Conservation (phyloP, 2,113 vertebrate genomes). For the Ophthalmolycus amberensis region DNA sequence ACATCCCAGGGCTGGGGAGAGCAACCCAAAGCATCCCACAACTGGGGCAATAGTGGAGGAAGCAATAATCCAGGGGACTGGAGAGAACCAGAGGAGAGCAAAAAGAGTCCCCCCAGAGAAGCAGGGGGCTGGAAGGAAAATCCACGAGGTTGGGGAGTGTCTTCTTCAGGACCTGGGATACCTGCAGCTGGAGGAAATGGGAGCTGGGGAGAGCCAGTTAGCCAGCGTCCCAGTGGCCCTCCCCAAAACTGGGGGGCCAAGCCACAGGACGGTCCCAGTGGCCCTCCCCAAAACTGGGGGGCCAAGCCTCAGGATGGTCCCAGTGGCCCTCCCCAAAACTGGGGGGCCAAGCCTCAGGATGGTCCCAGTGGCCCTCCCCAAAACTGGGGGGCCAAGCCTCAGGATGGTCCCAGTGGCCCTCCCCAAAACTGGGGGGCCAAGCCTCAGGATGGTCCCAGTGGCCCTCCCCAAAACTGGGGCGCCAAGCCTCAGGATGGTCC, state of each 20-base stretch:
- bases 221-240: constrained; percentile 85
- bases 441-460: constrained; percentile 73
- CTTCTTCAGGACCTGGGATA: constrained; percentile 61
- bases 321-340: constrained; percentile 70
- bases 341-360: no score
- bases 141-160: constrained; percentile 80
- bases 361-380: no score
- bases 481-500: constrained; percentile 90
- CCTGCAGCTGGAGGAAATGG: constrained; percentile 73
- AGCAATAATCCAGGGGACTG: constrained; percentile 79
- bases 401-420: no score
- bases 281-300: constrained; percentile 90
- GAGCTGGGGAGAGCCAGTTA: constrained; percentile 88
- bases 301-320: constrained; percentile 90
- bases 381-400: no score
- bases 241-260: constrained; percentile 91
- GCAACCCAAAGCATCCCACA: constrained; percentile 81
- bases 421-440: no score
- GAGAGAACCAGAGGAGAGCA: constrained; percentile 80
- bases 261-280: constrained; percentile 88
- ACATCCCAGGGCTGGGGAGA: constrained; percentile 94
- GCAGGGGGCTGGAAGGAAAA: constrained; percentile 87
- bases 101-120: constrained; percentile 83
- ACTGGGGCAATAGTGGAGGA: constrained; percentile 78
- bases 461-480: constrained; percentile 89